These are phyloP conservation scores for Acanthurus lineatus DNA, from an alignment of 2,797 vertebrate species.

Conservation along the genomic window DNA sequence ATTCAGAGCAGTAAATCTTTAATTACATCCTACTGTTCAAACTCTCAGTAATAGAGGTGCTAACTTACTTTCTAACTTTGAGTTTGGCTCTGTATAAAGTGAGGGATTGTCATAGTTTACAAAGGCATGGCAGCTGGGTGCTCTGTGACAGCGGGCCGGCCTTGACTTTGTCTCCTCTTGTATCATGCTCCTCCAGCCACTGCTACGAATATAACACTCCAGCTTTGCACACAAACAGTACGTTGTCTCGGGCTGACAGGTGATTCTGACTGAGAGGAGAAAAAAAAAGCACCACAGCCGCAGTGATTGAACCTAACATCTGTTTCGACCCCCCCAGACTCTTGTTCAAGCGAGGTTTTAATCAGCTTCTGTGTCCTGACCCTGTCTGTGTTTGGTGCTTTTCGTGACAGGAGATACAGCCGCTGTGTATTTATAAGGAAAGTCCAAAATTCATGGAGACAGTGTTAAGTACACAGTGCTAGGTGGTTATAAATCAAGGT, in stretches of 20 bases:
- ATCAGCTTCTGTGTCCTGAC: slow-evolving; percentile 50
- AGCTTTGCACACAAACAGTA: slow-evolving; percentile 61
- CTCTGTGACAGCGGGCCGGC: slow-evolving; percentile 56
- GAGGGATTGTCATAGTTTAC: slow-evolving; percentile 34
- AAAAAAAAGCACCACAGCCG: slow-evolving; percentile 20
- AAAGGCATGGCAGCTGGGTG: slow-evolving; percentile 74
- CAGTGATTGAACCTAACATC: slow-evolving; percentile 77
- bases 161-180: slow-evolving; percentile 71
- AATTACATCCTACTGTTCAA: not conserved
- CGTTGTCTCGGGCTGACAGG: slow-evolving; percentile 78
- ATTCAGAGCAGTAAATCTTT: not conserved
- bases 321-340: slow-evolving; percentile 60
- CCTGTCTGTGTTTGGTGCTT: slow-evolving; percentile 31
- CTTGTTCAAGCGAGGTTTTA: slow-evolving; percentile 42
- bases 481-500: slow-evolving; percentile 36
- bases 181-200: slow-evolving; percentile 52
- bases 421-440: slow-evolving; percentile 35
- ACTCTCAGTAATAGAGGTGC: not conserved
- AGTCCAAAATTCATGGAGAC: slow-evolving; percentile 11
- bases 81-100: slow-evolving; percentile 6
- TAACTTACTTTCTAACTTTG: slow-evolving; percentile 18
- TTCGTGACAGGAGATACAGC: slow-evolving; percentile 10
- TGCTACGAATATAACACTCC: slow-evolving; percentile 52
- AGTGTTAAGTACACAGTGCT: slow-evolving; percentile 21
- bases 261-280: slow-evolving; percentile 64